Evolutionary conservation across 1,140 invertebrate genomes (phyloP).

Genomic region (Galleria mellonella): DNA sequence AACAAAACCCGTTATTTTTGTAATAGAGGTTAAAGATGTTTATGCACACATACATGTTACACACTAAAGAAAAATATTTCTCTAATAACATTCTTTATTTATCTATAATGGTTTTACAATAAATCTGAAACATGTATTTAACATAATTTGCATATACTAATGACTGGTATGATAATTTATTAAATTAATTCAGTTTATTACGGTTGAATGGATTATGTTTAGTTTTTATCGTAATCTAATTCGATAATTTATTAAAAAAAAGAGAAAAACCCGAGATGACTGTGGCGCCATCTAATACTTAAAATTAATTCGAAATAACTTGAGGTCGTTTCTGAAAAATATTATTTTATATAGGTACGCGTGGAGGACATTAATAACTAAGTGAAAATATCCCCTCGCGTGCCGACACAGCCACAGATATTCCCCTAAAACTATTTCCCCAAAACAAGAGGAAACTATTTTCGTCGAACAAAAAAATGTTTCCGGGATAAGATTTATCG

Average conservation of each 20-base stretch:
- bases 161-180: background rate
- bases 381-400: slow-evolving; percentile 26
- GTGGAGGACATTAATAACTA: slow-evolving; percentile 27
- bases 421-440: slow-evolving; percentile 29
- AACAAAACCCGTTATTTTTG: too few relatives aligned
- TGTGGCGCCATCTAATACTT: background rate
- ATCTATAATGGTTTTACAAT: too few relatives aligned
- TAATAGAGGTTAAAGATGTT: background rate
- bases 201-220: background rate
- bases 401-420: slow-evolving; percentile 2
- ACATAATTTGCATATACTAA: background rate
- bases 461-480: slow-evolving; percentile 63
- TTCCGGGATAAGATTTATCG: slow-evolving; percentile 65
- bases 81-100: too few relatives aligned
- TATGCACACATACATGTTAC: background rate
- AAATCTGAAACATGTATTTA: background rate
- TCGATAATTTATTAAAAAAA: slow-evolving; percentile 8
- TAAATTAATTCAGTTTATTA: background rate
- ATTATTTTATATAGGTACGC: background rate
- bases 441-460: slow-evolving; percentile 67
- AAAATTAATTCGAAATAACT: background rate
- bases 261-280: background rate
- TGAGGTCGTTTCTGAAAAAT: background rate
- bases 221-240: background rate
- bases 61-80: background rate